phyloP scores from a whole-genome alignment of 2,888 invertebrate species.

The Harpagoxenus sublaevis region DNA sequence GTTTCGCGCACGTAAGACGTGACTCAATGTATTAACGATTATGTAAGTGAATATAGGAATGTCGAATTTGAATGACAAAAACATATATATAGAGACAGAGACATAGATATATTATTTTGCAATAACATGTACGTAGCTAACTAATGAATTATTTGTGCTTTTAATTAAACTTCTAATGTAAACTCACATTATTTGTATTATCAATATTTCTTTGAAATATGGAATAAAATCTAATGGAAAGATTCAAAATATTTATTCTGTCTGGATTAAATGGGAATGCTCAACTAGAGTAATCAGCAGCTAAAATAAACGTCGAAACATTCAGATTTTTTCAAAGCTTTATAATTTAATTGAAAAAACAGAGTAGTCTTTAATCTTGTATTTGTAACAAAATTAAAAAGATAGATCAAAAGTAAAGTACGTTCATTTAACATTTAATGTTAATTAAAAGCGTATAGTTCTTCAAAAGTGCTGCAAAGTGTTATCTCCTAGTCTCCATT shows the following conservation, averaged over 20 bases:
- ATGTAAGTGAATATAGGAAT: background rate
- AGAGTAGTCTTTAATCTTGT: background rate
- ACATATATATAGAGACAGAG: background rate
- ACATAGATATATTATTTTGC: background rate
- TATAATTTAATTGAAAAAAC: background rate
- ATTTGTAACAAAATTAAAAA: background rate
- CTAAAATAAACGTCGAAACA: background rate
- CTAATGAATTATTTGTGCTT: background rate
- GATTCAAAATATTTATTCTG: background rate
- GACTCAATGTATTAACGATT: background rate
- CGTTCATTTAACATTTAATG: background rate
- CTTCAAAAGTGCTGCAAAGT: background rate
- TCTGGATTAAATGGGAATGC: background rate
- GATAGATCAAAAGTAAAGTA: background rate
- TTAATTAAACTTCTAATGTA: background rate
- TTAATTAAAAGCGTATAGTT: background rate
- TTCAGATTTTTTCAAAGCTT: background rate
- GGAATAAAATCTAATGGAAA: background rate
- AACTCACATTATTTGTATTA: background rate
- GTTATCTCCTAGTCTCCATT: slow-evolving; percentile 7
- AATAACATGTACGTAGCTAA: background rate
- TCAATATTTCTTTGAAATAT: background rate
- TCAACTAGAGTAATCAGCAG: background rate
- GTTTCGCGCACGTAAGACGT: background rate
- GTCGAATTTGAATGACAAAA: background rate